Evolutionary conservation across 2,113 vertebrate genomes (phyloP), one percentile per base, ranked within the genome.

Genomic region (Taurulus bubalis): DNA sequence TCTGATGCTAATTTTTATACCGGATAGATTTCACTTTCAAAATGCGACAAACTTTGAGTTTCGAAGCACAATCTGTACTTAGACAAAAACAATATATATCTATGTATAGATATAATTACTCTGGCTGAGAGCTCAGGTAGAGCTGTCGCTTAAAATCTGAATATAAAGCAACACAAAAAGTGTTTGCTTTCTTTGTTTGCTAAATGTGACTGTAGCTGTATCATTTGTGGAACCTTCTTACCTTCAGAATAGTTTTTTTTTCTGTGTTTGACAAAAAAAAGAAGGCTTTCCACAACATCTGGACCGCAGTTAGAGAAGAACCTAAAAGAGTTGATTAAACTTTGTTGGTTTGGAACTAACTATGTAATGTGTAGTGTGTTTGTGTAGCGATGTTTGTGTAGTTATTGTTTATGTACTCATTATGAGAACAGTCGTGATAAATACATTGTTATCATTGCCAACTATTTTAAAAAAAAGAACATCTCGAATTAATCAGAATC

Each of bases 41-140:
- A 79, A 75, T 24, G 64, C 55, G 14, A 3, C 15, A 78, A 86
- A 85, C 51, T 84, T 87, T 85, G 73, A 71, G 51, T 80, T 75
- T 82, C 78, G 77, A 86, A 47, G 60, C 71, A 45, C 80, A 80
- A 86, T 87, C 81, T 83, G 71, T 40, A 68, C 72, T 65, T 4
- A 32, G n/a, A n/a, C n/a, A n/a, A n/a, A n/a, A n/a, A n/a, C n/a
- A n/a, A n/a, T 38, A 38, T 38, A 38, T 38, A 38, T 38, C 8
- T 40, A 40, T 10, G 11, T 40, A 40, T 40, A 74, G 69, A 66
- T 45, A 81, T 79, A 60, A 53, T 51, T 71, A n/a, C n/a, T n/a
- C n/a, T n/a, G n/a, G 42, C 36, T 49, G 63, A 77, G 73, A 67
- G 45, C 53, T 60, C 2, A 79, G 68, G 38, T 20, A 2, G 51